Evolutionary conservation across 2,113 vertebrate species (phyloP).

Genomic region (Spea multiplicata): DNA sequence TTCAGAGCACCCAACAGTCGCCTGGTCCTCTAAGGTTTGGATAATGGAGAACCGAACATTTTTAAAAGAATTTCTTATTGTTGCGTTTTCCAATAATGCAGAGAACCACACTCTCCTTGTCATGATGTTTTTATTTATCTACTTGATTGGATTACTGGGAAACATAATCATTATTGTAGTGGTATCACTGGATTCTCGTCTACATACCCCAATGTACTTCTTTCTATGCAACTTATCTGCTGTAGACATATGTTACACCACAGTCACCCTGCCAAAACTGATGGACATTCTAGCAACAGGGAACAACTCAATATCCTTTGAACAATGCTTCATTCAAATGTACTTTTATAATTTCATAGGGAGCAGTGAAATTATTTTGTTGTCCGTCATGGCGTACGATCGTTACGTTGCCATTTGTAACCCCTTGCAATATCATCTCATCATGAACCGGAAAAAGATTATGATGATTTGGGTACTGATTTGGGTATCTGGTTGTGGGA

Average conservation of each 20-base stretch:
- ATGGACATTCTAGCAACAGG: not conserved
- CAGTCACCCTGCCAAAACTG: conserved; percentile 9
- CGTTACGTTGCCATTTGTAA: not conserved
- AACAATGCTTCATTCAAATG: not conserved
- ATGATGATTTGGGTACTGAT: not conserved
- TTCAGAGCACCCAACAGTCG: not conserved
- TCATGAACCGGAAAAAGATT: not conserved
- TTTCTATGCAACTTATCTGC: not conserved
- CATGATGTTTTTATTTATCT: not conserved
- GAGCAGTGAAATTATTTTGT: not conserved
- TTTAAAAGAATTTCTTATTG: not conserved
- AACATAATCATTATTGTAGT: not conserved
- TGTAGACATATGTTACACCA: not conserved
- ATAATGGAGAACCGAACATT: conserved; percentile 1
- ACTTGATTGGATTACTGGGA: not conserved
- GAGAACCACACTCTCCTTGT: not conserved
- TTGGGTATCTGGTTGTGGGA: not conserved
- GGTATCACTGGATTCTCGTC: not conserved
- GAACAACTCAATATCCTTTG: not conserved
- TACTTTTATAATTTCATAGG: not conserved
- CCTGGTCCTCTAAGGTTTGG: not conserved
- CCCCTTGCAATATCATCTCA: not conserved
- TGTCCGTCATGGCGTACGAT: conserved; percentile 3
- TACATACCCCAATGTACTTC: conserved; percentile 8
- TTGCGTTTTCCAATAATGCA: not conserved